Evolutionary conservation across 2,888 invertebrate genomes (phyloP).

Genomic region (Parnassius orleans): DNA sequence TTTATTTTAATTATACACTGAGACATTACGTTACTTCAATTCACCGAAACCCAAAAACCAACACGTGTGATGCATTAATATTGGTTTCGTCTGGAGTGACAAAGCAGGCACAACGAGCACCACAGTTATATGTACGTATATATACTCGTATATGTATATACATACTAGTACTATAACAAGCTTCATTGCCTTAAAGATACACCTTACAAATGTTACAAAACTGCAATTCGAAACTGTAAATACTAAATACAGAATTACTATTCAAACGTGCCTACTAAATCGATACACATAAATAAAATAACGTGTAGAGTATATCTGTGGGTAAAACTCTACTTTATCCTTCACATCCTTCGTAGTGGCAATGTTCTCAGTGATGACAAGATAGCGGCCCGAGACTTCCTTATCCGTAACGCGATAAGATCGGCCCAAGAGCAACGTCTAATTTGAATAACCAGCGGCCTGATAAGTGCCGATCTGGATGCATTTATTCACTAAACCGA

Average conservation of each 20-base stretch:
- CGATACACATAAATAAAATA: conserved; percentile 8
- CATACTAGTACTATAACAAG: too few species aligned
- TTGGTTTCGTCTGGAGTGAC: too few species aligned
- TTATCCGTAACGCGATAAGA: conserved; percentile 71
- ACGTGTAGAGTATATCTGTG: conserved; percentile 4
- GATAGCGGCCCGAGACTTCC: conserved; percentile 63
- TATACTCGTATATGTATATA: too few species aligned
- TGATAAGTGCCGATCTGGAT: conserved; percentile 55
- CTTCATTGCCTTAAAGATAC: too few species aligned
- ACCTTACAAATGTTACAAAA: too few species aligned
- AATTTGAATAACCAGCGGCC: conserved; percentile 64
- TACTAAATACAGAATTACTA: background rate
- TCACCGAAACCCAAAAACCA: too few species aligned
- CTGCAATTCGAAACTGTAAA: background rate
- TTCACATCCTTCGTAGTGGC: conserved; percentile 40
- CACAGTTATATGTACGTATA: too few species aligned
- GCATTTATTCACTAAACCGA: conserved; percentile 50
- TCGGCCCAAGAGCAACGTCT: conserved; percentile 60
- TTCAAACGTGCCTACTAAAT: background rate
- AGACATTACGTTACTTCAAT: too few species aligned
- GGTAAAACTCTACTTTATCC: conserved; percentile 6
- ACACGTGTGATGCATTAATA: too few species aligned
- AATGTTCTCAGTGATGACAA: conserved; percentile 53
- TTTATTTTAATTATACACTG: too few species aligned
- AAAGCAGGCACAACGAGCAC: too few species aligned